Evolutionary conservation across 2,113 vertebrate species (phyloP).

Genomic region (Chitala chitala): DNA sequence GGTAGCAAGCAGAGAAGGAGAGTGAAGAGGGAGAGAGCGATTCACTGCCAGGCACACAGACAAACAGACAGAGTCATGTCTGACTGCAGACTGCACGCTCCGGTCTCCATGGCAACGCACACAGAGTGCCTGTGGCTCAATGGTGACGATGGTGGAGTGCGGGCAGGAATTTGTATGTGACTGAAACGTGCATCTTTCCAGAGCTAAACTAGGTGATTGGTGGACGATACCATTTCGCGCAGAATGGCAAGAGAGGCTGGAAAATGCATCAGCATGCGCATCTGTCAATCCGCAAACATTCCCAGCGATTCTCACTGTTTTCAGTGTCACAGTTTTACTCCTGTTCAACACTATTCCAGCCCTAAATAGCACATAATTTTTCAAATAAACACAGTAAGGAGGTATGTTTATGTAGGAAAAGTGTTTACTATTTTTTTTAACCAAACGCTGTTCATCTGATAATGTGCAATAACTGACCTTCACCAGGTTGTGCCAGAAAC

Average conservation of each 20-base stretch:
- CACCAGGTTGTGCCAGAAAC: no score
- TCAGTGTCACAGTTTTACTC: background rate
- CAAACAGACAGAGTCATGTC: constrained; percentile 10
- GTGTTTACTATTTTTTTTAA: no score
- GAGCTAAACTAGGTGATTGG: background rate
- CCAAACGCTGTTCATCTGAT: no score
- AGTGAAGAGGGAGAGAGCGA: background rate
- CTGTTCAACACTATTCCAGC: background rate
- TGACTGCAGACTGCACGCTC: background rate
- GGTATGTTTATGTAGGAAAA: no score
- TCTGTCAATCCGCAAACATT: background rate
- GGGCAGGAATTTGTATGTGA: constrained; percentile 1
- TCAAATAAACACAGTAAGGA: background rate
- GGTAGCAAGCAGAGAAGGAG: background rate
- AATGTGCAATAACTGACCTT: no score
- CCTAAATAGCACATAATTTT: no score
- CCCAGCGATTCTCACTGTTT: background rate
- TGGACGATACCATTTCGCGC: background rate
- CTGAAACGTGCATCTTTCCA: background rate
- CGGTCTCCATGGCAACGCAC: constrained; percentile 21
- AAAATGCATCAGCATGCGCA: background rate
- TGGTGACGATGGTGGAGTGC: background rate
- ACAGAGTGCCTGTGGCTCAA: background rate
- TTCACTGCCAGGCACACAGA: background rate
- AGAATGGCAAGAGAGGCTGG: background rate